A percentile compares a stretch with the other conserved stretches of the same genome.
Evolutionary conservation across 2,113 vertebrate genomes (phyloP).

Genomic region (Glaucomys volans): DNA sequence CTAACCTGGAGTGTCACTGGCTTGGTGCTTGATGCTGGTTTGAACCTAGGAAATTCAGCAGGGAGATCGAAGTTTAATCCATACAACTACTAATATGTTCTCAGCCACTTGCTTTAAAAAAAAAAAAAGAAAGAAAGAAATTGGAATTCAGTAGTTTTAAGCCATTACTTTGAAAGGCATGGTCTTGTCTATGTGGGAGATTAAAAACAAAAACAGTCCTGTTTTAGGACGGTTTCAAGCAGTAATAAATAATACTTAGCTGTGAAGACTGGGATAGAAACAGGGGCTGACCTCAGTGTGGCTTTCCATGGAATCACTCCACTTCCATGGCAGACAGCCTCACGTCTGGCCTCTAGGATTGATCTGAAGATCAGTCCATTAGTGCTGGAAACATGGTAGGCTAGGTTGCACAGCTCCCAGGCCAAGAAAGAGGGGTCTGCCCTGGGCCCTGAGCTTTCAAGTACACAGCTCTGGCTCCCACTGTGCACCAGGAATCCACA

Average conservation of each 20-base stretch:
- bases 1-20: background rate
- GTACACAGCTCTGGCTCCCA: background rate
- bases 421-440: background rate
- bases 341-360: background rate
- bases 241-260: background rate
- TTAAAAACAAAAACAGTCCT: background rate
- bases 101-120: background rate
- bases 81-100: background rate
- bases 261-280: background rate
- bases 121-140: background rate
- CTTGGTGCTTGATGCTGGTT: background rate
- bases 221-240: background rate
- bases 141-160: slow-evolving; percentile 8
- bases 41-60: slow-evolving; percentile 4
- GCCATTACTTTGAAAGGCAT: background rate
- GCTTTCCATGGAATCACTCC: background rate
- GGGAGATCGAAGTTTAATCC: background rate
- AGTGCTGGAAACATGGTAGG: background rate
- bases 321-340: background rate
- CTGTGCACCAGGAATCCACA: background rate
- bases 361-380: background rate
- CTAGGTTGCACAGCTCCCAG: background rate
- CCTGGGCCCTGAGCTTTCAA: background rate
- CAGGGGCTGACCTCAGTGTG: background rate
- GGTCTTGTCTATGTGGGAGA: background rate